A percentile compares a stretch with the other conserved stretches of the same genome.
Evolutionary conservation across 2,113 vertebrate species (phyloP).

Genomic region (Crotalus tigris): DNA sequence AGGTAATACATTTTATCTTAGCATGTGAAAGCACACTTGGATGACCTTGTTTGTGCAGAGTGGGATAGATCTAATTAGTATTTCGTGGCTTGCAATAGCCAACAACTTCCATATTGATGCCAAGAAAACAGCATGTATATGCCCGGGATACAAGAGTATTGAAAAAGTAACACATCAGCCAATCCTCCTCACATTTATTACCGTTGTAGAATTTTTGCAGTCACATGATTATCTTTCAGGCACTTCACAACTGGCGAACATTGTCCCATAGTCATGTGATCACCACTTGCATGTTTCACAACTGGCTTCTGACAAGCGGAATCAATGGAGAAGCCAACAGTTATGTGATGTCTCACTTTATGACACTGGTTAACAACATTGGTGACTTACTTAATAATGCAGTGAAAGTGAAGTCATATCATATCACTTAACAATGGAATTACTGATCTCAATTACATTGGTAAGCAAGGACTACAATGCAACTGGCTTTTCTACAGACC

Average conservation of each 20-base stretch:
- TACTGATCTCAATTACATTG: neutral
- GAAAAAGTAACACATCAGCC: neutral
- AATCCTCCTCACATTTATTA: neutral
- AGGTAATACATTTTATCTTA: neutral
- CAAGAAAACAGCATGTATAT: neutral
- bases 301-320: neutral
- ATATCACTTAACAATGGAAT: neutral
- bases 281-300: neutral
- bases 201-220: neutral
- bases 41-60: neutral
- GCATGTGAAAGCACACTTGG: neutral
- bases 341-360: neutral
- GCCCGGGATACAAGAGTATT: neutral
- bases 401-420: neutral
- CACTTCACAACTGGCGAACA: neutral
- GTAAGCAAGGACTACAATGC: neutral
- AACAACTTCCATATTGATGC: neutral
- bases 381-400: neutral
- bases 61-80: neutral
- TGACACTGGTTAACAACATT: neutral
- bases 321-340: neutral
- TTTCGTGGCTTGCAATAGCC: neutral
- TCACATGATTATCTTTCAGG: neutral
- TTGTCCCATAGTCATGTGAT: neutral
- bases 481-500: neutral